A percentile compares a stretch with the other conserved stretches of the same genome.
phyloP scores from a whole-genome alignment of 2,888 invertebrate genomes.

The Folsomia manolachei region DNA sequence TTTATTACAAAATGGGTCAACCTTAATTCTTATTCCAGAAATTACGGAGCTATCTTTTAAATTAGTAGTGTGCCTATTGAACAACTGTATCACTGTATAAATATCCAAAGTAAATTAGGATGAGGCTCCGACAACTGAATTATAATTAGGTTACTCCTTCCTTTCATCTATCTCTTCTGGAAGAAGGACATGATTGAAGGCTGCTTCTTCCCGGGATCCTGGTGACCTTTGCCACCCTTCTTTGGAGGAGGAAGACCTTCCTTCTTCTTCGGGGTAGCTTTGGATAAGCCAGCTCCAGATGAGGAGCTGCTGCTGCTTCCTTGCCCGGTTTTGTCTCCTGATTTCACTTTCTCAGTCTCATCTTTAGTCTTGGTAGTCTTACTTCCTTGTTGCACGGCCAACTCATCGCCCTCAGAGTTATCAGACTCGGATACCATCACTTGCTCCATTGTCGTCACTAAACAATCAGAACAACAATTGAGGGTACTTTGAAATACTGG shows the following conservation, averaged over 20 bases:
- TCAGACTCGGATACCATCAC: constrained; percentile 43
- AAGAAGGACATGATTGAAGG: constrained; percentile 40
- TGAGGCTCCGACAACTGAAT: no score
- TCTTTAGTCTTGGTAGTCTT: constrained; percentile 4
- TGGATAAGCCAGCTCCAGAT: neutral
- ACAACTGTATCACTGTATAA: no score
- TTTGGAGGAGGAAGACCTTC: neutral
- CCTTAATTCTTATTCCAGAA: no score
- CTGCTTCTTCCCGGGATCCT: constrained; percentile 28
- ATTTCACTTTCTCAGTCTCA: neutral
- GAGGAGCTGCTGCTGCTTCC: neutral
- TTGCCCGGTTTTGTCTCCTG: neutral
- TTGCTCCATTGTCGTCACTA: constrained; percentile 46
- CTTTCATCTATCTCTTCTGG: no score
- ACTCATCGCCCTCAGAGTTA: constrained; percentile 15
- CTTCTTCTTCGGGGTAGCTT: neutral
- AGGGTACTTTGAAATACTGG: no score
- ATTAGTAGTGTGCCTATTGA: no score
- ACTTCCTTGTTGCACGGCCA: constrained; percentile 21
- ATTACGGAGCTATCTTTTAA: no score
- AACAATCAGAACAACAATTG: constrained; percentile 6
- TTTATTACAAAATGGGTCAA: no score
- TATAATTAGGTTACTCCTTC: no score
- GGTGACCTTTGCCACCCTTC: constrained; percentile 1
- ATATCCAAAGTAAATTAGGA: no score